These are phyloP conservation scores for Subacronicta megacephala DNA, from an alignment of 2,888 invertebrate species.

Conservation along the genomic window DNA sequence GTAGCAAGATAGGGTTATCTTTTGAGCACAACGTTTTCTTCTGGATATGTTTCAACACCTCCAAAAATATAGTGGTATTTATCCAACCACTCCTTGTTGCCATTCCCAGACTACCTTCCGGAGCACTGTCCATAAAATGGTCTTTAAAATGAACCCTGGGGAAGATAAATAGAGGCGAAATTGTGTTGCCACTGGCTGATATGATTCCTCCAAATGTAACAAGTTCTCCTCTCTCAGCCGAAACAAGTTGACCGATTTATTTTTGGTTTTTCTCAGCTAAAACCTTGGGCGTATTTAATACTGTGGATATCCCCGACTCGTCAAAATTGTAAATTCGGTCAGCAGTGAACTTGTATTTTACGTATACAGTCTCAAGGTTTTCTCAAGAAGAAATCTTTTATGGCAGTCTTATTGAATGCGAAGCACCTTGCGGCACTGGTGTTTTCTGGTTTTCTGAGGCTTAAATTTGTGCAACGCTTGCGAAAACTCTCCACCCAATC, in stretches of 20 bases:
- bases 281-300: not conserved
- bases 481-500: conserved; percentile 30
- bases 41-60: conserved; percentile 19
- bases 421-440: conserved; percentile 21
- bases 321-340: conserved; percentile 8
- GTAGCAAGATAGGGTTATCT: conserved; percentile 12
- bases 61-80: conserved; percentile 17
- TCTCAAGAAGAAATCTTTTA: conserved; percentile 13
- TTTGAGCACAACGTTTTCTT: conserved; percentile 10
- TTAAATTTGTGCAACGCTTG: conserved; percentile 14
- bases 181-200: conserved; percentile 28
- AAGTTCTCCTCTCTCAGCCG: conserved; percentile 18
- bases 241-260: conserved; percentile 11
- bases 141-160: conserved; percentile 28
- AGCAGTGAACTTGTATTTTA: not conserved
- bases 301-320: conserved; percentile 11
- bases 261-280: conserved; percentile 8
- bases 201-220: conserved; percentile 28
- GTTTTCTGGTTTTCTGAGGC: conserved; percentile 19
- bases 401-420: conserved; percentile 19
- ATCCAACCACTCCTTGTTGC: conserved; percentile 19
- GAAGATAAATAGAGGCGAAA: conserved; percentile 25
- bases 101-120: conserved; percentile 9
- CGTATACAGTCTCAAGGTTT: conserved; percentile 6
- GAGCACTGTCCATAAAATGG: conserved; percentile 11